Evolutionary conservation across 2,888 invertebrate species (phyloP).

Genomic region (Argyresthia goedartella): DNA sequence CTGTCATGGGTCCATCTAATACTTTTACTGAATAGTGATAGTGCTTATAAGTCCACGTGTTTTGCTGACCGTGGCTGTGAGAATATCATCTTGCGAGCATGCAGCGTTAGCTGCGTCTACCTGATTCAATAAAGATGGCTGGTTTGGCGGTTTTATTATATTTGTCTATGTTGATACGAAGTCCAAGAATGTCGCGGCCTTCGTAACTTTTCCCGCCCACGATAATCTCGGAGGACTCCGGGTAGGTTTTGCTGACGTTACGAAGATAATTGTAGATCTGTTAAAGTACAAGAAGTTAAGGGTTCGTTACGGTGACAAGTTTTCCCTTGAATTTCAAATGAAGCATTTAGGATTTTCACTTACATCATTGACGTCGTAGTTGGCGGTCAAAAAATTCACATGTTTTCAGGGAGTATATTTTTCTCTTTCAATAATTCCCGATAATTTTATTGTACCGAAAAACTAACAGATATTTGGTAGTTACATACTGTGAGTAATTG

Average conservation of each 20-base stretch:
- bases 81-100: no score
- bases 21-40: no score
- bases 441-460: conserved; percentile 13
- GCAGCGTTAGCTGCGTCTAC: conserved; percentile 28
- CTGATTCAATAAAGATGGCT: conserved; percentile 73
- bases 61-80: no score
- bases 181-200: conserved; percentile 70
- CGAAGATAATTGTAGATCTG: conserved; percentile 69
- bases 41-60: no score
- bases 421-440: conserved; percentile 60
- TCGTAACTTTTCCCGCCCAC: conserved; percentile 71
- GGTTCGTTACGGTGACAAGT: neutral
- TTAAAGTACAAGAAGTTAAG: neutral
- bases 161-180: conserved; percentile 53
- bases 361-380: conserved; percentile 71
- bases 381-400: conserved; percentile 71
- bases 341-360: conserved; percentile 17
- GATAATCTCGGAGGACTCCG: conserved; percentile 55
- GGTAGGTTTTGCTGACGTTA: conserved; percentile 45
- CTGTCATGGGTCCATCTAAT: no score
- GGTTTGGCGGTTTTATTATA: conserved; percentile 41
- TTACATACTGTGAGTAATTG: neutral
- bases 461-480: no score
- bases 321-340: neutral
- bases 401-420: conserved; percentile 23